Conservation (phyloP, 2,113 vertebrate genomes). For the Orcinus orca region DNA sequence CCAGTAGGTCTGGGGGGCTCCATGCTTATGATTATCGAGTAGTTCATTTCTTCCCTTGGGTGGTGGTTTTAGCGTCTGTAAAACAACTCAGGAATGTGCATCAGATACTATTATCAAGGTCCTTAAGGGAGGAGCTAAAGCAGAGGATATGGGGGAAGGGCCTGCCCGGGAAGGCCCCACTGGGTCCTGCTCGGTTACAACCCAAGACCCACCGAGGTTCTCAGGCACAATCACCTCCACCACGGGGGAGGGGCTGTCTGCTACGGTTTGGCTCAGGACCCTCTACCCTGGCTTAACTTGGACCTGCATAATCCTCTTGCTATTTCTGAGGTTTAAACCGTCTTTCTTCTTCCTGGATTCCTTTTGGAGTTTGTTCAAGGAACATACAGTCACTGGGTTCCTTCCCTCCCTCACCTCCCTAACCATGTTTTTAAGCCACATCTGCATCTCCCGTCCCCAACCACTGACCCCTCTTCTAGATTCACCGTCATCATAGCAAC, state of each 20-base stretch:
- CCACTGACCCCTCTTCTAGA: background rate
- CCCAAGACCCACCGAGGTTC: background rate
- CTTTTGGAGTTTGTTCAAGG: background rate
- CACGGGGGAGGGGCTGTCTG: accelerated
- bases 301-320: background rate
- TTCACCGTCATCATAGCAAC: background rate
- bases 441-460: background rate
- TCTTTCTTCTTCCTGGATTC: background rate
- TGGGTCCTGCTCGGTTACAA: background rate
- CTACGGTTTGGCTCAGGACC: background rate
- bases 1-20: background rate
- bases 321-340: background rate
- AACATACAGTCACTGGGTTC: no score
- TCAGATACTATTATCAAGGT: background rate
- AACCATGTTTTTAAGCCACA: background rate
- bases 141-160: background rate
- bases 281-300: background rate
- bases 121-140: background rate
- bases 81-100: background rate
- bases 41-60: background rate
- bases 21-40: background rate
- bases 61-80: background rate
- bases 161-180: background rate
- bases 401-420: background rate
- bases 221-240: background rate